phyloP scores from a whole-genome alignment of 2,113 vertebrate species.

The Sorex fumeus region DNA sequence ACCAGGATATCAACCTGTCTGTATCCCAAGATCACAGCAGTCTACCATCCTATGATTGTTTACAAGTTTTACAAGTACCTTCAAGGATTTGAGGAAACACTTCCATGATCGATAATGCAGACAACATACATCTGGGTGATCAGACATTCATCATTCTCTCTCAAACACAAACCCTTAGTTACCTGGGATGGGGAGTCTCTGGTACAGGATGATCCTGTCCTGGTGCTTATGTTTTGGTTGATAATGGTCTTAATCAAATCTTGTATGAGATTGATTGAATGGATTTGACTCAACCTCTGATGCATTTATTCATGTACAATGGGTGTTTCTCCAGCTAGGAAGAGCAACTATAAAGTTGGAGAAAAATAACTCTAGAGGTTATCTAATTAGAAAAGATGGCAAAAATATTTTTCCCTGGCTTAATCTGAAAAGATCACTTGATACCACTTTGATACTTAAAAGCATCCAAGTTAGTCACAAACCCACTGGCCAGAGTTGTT shows the following conservation, averaged over 20 bases:
- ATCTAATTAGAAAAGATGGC: neutral
- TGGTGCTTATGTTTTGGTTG: no score
- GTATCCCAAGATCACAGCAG: neutral
- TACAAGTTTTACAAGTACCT: neutral
- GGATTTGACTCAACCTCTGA: no score
- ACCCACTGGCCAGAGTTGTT: neutral
- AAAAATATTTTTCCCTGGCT: neutral
- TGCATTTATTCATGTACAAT: neutral
- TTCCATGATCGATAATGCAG: neutral
- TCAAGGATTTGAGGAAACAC: neutral
- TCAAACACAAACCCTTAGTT: neutral
- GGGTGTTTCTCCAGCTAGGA: neutral
- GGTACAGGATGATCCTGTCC: no score
- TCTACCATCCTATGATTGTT: neutral
- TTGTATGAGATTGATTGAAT: no score
- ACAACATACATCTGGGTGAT: neutral
- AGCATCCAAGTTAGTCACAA: neutral
- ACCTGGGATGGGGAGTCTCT: neutral
- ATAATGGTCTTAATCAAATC: no score
- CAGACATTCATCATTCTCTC: no score
- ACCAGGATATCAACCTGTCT: neutral
- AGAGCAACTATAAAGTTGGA: no score
- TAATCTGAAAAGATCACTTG: neutral
- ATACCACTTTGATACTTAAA: neutral
- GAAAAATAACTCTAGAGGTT: neutral